A percentile compares a stretch with the other conserved stretches of the same genome.
Evolutionary conservation across 2,113 vertebrate genomes (phyloP).

Genomic region (Rattus rattus): DNA sequence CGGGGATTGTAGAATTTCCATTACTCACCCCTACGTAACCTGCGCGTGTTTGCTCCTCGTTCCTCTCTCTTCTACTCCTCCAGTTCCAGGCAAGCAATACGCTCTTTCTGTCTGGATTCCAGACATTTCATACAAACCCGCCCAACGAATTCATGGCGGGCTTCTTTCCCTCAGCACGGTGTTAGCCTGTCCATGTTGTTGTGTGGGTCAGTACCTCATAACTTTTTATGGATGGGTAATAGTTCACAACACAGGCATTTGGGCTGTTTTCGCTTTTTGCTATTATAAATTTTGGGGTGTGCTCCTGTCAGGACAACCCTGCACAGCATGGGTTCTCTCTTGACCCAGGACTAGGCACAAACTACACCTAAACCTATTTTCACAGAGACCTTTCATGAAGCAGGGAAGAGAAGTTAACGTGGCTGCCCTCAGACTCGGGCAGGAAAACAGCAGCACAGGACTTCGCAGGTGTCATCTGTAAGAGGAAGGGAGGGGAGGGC

Average conservation of each 20-base stretch:
- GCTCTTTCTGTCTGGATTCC: not conserved
- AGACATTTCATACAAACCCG: not conserved
- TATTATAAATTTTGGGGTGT: not conserved
- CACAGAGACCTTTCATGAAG: not conserved
- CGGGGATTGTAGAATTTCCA: not conserved
- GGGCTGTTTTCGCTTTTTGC: not conserved
- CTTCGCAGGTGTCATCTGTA: not conserved
- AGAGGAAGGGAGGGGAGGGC: not conserved
- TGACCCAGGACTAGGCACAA: not conserved
- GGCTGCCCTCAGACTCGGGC: not conserved
- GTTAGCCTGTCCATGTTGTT: fast-evolving
- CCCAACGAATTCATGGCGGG: fast-evolving
- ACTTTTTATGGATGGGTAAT: not conserved
- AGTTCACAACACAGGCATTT: not conserved
- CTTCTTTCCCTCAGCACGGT: not conserved
- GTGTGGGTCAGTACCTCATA: not conserved
- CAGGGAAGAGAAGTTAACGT: not conserved
- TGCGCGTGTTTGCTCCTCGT: not conserved
- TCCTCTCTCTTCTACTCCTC: not conserved
- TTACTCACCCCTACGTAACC: fast-evolving
- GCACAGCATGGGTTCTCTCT: not conserved
- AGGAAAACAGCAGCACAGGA: not conserved
- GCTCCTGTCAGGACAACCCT: not conserved
- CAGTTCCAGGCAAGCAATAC: not conserved
- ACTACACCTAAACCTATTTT: not conserved